Evolutionary conservation across 2,888 invertebrate species (phyloP), one percentile per base, ranked within the genome.

Genomic region (Scaptomyza polygonia): DNA sequence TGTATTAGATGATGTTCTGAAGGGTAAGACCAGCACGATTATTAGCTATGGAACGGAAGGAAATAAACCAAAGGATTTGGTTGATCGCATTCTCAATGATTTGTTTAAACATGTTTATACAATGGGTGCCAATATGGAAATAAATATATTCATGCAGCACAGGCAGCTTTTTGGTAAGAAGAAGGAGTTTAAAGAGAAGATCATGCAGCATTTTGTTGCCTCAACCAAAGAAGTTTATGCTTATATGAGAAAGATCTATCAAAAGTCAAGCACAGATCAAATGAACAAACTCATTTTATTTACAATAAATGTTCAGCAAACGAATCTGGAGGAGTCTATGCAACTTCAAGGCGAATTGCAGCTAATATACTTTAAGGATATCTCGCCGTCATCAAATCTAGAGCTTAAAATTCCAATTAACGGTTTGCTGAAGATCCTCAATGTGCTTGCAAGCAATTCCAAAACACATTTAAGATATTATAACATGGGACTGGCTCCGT

Each of bases 381-480:
- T 58, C 1, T 9, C 48, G 3, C 14, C 9, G 3, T 2, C 6
- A 5, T 16, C 25, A 0, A n/a, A n/a, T n/a, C n/a, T n/a, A n/a
- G 34, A 62, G 1, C 9, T 43, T 1, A 7, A 8, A 21, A 44
- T 58, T 0, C 64, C 83, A 3, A 42, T 79, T 48, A 40, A 48
- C 1, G 53, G 56, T 0, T 32, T 83, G 18, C 14, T 72, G 0
- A 69, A 55, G 16, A 57, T 71, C 4, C 43, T 83, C 2, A 43
- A 21, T 4, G 68, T 55, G 2, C 29, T 82, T 44, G 61, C 69
- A 1, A 27, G 40, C 18, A 75, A 54, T 36, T 40, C 44, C 0
- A 85, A 83, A 54, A 70, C 77, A 0, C 79, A 82, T 32, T 53
- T 74, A 4, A 47, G 80, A 16, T 85, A 76, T 25, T 42, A 72